Percentiles rank a stretch among this genome's conserved stretches.
Conservation (phyloP, 2,888 invertebrate genomes). For the Nebria salina region DNA sequence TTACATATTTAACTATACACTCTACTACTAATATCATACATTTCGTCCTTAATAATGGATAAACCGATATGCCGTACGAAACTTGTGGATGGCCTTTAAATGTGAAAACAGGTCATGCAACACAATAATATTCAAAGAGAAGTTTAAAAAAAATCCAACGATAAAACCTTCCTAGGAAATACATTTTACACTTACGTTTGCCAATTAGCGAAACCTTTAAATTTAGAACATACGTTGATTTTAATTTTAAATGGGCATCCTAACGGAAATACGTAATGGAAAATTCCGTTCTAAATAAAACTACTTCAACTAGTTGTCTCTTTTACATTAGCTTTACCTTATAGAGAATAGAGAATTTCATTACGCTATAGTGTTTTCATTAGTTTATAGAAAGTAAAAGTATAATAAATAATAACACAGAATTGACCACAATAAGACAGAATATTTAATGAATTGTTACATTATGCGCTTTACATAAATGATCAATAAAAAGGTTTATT, state of each 20-base stretch:
- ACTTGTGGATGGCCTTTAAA: constrained; percentile 42
- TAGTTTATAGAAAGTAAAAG: no score
- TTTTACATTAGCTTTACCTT: not conserved
- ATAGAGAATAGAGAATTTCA: not conserved
- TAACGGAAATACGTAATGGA: constrained; percentile 45
- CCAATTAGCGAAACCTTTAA: constrained; percentile 36
- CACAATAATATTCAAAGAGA: constrained; percentile 32
- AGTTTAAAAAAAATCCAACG: not conserved
- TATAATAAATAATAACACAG: no score
- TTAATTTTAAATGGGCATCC: constrained; percentile 43
- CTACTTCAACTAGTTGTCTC: not conserved
- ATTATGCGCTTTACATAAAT: not conserved
- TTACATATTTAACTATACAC: not conserved
- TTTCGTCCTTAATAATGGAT: constrained; percentile 2
- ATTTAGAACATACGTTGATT: constrained; percentile 42
- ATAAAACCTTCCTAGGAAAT: not conserved
- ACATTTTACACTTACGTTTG: constrained; percentile 10
- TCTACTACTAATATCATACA: not conserved
- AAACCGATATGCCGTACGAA: not conserved
- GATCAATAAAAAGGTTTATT: not conserved
- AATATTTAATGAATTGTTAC: no score
- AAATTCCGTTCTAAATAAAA: constrained; percentile 41
- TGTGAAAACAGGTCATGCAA: constrained; percentile 45
- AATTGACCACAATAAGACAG: no score
- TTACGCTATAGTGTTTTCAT: no score